Evolutionary conservation across 2,797 vertebrate genomes (phyloP), one percentile per base, ranked within the genome.

Genomic region (Acanthiza pusilla): DNA sequence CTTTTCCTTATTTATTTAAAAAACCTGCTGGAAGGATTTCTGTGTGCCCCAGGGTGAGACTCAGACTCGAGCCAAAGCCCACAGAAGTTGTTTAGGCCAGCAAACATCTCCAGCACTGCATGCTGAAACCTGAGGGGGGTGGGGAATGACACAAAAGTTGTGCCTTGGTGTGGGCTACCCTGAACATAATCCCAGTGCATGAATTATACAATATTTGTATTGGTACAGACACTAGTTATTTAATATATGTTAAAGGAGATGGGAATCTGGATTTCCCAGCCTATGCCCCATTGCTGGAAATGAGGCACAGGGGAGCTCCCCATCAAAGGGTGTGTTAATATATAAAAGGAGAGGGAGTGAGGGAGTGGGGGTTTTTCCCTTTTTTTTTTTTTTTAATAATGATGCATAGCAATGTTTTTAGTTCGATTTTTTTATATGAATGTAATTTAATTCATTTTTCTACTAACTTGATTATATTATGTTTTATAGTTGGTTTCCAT

Each of bases 371-470:
- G 5, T 0, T 48, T 87, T 78, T 47, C 20, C 55, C 65, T 20
- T 58, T 72, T 36, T 36, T 58, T 72, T 88, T 61, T 87, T 66
- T 91, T 68, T 85, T 19, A 65, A 88, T 76, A 92, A 91, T 73
- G 77, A 93, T 68, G 30, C 82, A 45, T 94, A 96, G 80, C 87
- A 76, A 76, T 82, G 65, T 45, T 95, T 97, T 96, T 86, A 95
- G 80, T 97, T 97, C 57, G 65, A 83, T 82, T 75, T 96, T 96
- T 93, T 94, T 95, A 55, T 96, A 95, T 93, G 94, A 97, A 95
- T 96, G 92, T 97, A 97, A 97, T 96, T 97, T 97, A 98, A 96
- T 91, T 97, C n/a, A 26, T 97, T 96, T 96, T 96, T 94, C 95
- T 97, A 95, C 89, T 96, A 97, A 96, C 94, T 83, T 61, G 29